Conservation (phyloP, 1,140 invertebrate genomes). For the Caenorhabditis elegans region DNA sequence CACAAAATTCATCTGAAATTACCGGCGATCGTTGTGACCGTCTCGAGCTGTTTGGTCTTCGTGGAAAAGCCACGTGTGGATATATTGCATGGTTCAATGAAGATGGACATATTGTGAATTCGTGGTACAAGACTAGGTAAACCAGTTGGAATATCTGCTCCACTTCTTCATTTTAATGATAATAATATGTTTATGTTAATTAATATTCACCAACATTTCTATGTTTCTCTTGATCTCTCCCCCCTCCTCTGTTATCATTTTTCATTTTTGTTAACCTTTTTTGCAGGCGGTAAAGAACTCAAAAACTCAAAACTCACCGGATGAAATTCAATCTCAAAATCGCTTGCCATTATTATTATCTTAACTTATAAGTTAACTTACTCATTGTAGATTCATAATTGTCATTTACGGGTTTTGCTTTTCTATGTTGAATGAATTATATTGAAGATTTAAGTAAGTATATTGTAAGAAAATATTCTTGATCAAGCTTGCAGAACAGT, state of each 20-base stretch:
- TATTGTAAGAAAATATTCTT: too few relatives aligned
- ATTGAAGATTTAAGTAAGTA: too few relatives aligned
- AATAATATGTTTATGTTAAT: background rate
- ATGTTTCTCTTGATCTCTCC: background rate
- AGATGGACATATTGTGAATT: constrained; percentile 53
- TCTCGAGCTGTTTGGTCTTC: constrained; percentile 53
- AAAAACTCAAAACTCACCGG: background rate
- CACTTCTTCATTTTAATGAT: background rate
- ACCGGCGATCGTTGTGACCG: constrained; percentile 54
- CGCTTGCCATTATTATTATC: background rate
- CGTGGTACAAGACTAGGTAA: constrained; percentile 60
- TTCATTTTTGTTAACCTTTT: background rate
- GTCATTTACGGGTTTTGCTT: background rate
- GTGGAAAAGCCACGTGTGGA: constrained; percentile 57
- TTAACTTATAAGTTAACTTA: too few relatives aligned
- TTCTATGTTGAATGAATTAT: background rate
- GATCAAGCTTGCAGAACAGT: too few relatives aligned
- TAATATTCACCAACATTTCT: background rate
- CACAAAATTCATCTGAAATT: constrained; percentile 47
- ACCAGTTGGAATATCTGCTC: background rate
- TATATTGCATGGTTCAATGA: constrained; percentile 59
- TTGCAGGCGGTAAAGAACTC: background rate
- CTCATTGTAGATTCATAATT: background rate
- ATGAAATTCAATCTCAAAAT: background rate
- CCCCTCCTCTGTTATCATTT: background rate